A percentile compares a stretch with the other conserved stretches of the same genome.
Evolutionary conservation across 2,888 invertebrate species (phyloP).

Genomic region (Clusia tigrina): DNA sequence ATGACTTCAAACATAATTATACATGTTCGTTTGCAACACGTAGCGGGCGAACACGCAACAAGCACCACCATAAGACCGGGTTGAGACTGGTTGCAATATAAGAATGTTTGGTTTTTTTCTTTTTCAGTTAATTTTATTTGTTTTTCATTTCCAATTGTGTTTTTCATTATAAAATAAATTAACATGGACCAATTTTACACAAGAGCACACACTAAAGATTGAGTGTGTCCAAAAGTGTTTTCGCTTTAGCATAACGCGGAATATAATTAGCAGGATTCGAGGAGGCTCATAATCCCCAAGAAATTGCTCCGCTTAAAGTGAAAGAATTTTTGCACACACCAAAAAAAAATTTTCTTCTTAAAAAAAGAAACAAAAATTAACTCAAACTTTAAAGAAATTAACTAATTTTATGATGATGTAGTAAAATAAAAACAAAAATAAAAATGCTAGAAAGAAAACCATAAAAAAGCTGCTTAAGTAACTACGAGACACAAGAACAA

Average conservation of each 20-base stretch:
- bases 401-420: neutral
- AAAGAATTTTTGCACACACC: too few species aligned
- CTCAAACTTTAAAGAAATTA: neutral
- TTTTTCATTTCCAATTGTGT: neutral
- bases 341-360: neutral
- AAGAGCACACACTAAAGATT: neutral
- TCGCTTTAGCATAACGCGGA: too few species aligned
- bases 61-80: too few species aligned
- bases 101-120: neutral
- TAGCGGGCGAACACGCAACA: too few species aligned
- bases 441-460: too few species aligned
- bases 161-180: conserved; percentile 28
- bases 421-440: neutral
- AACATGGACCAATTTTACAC: conserved; percentile 57
- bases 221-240: too few species aligned
- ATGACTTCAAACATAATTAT: too few species aligned
- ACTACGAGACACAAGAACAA: neutral
- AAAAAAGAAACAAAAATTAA: neutral
- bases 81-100: too few species aligned
- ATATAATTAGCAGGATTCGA: too few species aligned
- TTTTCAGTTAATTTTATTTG: neutral
- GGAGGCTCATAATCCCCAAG: too few species aligned
- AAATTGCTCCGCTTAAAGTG: too few species aligned
- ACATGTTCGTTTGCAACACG: too few species aligned
- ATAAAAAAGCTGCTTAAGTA: neutral